Conservation (phyloP, 2,888 invertebrate genomes). For the Thera obeliscata region DNA sequence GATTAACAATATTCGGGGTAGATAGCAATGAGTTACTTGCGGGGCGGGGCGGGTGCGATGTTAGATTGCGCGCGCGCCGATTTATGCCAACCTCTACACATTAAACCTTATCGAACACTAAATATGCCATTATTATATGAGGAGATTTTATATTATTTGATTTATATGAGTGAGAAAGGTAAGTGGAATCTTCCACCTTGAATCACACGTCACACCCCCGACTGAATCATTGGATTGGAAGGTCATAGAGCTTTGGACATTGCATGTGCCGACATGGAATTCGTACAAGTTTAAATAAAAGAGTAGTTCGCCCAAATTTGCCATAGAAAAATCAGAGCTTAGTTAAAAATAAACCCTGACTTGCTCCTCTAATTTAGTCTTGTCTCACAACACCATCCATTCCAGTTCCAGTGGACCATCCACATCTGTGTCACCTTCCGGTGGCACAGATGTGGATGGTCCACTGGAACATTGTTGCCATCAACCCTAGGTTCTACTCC, state of each 20-base stretch:
- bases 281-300: not conserved
- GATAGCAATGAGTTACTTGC: constrained; percentile 80
- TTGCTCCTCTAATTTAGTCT: too few relatives aligned
- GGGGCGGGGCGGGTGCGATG: constrained; percentile 69
- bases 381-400: too few relatives aligned
- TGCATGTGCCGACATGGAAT: not conserved
- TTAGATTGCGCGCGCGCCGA: constrained; percentile 77
- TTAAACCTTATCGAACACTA: constrained; percentile 82
- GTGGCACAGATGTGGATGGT: too few relatives aligned
- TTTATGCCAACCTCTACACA: constrained; percentile 79
- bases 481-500: too few relatives aligned
- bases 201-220: constrained; percentile 16
- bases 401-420: too few relatives aligned
- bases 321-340: not conserved
- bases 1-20: constrained; percentile 84
- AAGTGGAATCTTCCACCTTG: constrained; percentile 49
- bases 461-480: too few relatives aligned
- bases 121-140: constrained; percentile 82
- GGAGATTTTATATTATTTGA: constrained; percentile 59
- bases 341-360: too few relatives aligned
- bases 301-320: not conserved
- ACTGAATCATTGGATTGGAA: constrained; percentile 22
- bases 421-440: too few relatives aligned
- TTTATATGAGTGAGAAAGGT: constrained; percentile 71
- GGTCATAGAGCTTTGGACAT: constrained; percentile 10